These are phyloP conservation scores for Sylvia atricapilla DNA, from an alignment of 2,113 vertebrate species.

Conservation along the genomic window DNA sequence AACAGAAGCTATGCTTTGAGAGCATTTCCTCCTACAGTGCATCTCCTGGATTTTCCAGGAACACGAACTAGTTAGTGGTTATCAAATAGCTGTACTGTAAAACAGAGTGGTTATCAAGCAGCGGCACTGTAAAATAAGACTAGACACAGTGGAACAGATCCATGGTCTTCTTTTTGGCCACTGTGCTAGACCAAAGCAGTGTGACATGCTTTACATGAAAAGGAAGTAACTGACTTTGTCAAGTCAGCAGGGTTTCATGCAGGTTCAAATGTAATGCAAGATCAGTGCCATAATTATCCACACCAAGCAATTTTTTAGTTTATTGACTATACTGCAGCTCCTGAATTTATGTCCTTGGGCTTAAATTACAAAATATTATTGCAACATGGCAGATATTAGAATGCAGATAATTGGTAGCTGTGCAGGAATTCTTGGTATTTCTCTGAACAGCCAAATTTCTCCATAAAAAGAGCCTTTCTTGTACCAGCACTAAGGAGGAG, in stretches of 20 bases:
- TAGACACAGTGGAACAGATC: not conserved
- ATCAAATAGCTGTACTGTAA: not conserved
- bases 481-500: not conserved
- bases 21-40: not conserved
- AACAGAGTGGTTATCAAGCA: not conserved
- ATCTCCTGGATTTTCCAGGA: not conserved
- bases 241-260: slow-evolving; percentile 45
- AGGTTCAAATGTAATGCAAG: slow-evolving; percentile 36
- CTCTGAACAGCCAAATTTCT: not conserved
- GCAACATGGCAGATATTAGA: not conserved
- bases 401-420: not conserved
- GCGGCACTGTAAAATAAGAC: not conserved
- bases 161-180: not conserved
- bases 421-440: not conserved
- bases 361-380: slow-evolving; percentile 40
- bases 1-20: not conserved
- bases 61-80: not conserved
- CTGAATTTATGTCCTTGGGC: not conserved
- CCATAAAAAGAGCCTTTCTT: not conserved
- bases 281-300: slow-evolving; percentile 43
- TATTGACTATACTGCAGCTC: slow-evolving; percentile 33
- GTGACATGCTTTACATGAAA: not conserved
- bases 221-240: slow-evolving; percentile 28
- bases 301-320: slow-evolving; percentile 51
- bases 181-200: not conserved